Percentiles rank a stretch among this genome's conserved stretches.
Conservation (phyloP, 2,113 vertebrate species). For the Scolopax mira region DNA sequence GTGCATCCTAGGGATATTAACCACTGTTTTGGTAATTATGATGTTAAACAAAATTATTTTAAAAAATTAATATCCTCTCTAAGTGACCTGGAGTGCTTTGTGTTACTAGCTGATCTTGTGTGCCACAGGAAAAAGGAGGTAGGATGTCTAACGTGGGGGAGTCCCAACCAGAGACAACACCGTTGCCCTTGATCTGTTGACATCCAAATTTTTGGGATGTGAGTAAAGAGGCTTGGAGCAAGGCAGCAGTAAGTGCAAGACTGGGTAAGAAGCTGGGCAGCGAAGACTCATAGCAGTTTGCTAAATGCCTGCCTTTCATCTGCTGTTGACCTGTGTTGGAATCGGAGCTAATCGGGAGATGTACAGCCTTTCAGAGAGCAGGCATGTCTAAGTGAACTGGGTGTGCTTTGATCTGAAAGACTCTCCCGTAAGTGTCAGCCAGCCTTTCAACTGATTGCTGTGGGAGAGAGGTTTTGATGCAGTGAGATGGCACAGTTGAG, state of each 20-base stretch:
- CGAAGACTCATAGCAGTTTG: neutral
- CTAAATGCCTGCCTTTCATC: neutral
- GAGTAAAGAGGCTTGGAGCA: neutral
- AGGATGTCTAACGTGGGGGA: neutral
- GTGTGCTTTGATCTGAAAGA: constrained; percentile 6
- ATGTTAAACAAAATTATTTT: neutral
- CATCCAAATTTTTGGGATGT: neutral
- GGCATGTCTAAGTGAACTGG: neutral
- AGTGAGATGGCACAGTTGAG: neutral
- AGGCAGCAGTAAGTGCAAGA: neutral
- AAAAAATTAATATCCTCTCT: neutral
- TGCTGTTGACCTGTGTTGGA: neutral
- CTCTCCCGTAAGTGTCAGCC: neutral
- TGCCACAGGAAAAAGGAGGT: neutral
- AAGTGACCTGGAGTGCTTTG: neutral
- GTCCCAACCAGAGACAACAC: neutral
- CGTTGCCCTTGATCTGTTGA: neutral
- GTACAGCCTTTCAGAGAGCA: neutral
- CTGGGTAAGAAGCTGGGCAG: neutral
- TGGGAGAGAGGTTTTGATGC: neutral
- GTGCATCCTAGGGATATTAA: neutral
- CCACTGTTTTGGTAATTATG: neutral
- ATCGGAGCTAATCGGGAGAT: neutral
- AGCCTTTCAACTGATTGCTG: neutral
- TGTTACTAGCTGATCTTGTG: neutral